Percentiles rank a stretch among this genome's conserved stretches.
These are phyloP conservation scores for Drosophila nigricruria DNA, from an alignment of 2,888 invertebrate species.

Conservation along the genomic window DNA sequence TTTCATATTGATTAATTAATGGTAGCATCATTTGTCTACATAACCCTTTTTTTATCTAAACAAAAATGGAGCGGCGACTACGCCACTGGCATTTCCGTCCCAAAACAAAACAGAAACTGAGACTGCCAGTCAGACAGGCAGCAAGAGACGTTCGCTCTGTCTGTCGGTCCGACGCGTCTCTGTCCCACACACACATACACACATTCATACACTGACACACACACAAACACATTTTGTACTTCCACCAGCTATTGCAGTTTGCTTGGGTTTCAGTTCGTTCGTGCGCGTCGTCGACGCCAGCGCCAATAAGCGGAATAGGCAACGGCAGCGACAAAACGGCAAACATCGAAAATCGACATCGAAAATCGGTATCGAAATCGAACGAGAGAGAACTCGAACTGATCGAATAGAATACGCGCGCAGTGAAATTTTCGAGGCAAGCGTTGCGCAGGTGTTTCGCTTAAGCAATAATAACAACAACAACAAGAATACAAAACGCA, in stretches of 20 bases:
- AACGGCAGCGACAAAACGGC: constrained; percentile 37
- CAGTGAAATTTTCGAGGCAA: constrained; percentile 55
- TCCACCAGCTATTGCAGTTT: constrained; percentile 75
- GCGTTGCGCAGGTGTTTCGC: constrained; percentile 52
- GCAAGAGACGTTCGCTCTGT: constrained; percentile 49
- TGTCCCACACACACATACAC: constrained; percentile 29
- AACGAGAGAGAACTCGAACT: constrained; percentile 26
- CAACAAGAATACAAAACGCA: constrained; percentile 21
- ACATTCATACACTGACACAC: background rate
- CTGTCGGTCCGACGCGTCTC: constrained; percentile 17
- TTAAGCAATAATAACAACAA: constrained; percentile 7
- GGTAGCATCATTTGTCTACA: no score
- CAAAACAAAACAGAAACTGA: constrained; percentile 76
- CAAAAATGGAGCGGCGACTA: constrained; percentile 40
- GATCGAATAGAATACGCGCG: constrained; percentile 60
- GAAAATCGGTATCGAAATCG: constrained; percentile 48
- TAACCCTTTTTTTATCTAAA: background rate
- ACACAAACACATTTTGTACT: constrained; percentile 47
- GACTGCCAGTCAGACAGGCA: constrained; percentile 56
- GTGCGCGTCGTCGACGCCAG: constrained; percentile 67
- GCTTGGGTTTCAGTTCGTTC: constrained; percentile 72
- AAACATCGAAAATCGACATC: constrained; percentile 39
- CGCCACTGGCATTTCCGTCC: constrained; percentile 73
- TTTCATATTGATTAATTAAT: background rate
- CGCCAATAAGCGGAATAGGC: constrained; percentile 69